phyloP scores from a whole-genome alignment of 2,113 vertebrate species.

The Nicator chloris region DNA sequence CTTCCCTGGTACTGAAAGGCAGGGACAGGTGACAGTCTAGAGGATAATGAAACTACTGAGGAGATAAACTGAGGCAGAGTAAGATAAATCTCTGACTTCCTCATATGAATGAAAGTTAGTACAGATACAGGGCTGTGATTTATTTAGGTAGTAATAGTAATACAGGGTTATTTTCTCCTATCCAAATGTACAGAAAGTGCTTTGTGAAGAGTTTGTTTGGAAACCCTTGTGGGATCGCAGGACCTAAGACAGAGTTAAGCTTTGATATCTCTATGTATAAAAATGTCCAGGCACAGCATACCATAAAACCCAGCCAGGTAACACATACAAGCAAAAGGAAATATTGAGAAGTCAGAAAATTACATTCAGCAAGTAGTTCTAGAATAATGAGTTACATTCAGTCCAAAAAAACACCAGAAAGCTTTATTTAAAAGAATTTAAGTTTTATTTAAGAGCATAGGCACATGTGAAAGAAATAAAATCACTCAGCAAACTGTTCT shows the following conservation, averaged over 20 bases:
- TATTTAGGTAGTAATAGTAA: background rate
- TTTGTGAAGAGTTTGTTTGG: background rate
- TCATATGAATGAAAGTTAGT: background rate
- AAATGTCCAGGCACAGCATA: background rate
- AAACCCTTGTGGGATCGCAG: background rate
- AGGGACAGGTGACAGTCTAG: background rate
- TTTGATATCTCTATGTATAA: background rate
- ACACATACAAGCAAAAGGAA: slow-evolving; percentile 4
- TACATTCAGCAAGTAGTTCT: background rate
- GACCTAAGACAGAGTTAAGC: background rate
- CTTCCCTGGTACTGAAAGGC: background rate
- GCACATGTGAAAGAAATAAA: background rate
- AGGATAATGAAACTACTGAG: background rate
- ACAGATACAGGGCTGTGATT: background rate
- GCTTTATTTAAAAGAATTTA: background rate
- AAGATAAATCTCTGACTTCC: background rate
- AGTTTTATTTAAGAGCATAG: background rate
- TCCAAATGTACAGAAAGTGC: background rate
- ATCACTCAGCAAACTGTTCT: background rate
- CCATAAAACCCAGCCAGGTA: background rate
- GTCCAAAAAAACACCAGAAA: background rate
- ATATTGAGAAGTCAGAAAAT: background rate
- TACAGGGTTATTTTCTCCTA: background rate
- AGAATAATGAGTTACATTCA: background rate
- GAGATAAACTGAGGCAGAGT: background rate